phyloP scores from a whole-genome alignment of 2,888 invertebrate species.

The Tricholauxania praeusta region DNA sequence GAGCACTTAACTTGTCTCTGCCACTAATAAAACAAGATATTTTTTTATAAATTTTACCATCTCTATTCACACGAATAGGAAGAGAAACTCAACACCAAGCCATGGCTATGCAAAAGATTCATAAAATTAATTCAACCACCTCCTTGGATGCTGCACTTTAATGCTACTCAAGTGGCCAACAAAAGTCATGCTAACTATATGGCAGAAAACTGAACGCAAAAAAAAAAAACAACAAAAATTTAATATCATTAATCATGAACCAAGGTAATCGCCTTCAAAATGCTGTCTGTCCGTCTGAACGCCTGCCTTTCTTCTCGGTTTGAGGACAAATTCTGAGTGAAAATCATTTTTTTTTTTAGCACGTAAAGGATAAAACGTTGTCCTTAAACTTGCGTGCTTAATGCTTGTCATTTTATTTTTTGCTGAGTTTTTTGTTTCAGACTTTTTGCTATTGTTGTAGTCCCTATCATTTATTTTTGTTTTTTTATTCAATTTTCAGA shows the following conservation, averaged over 20 bases:
- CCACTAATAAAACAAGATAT: too few species aligned
- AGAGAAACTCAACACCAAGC: not conserved
- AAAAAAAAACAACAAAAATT: slow-evolving; percentile 41
- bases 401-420: not conserved
- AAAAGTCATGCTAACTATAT: slow-evolving; percentile 34
- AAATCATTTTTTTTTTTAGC: too few species aligned
- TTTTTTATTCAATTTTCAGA: not conserved
- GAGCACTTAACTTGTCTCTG: too few species aligned
- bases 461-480: not conserved
- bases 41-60: too few species aligned
- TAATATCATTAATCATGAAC: slow-evolving; percentile 59
- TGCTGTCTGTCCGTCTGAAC: not conserved
- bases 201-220: too few species aligned
- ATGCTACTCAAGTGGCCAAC: slow-evolving; percentile 9
- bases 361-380: not conserved
- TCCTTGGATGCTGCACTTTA: slow-evolving; percentile 14
- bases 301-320: too few species aligned
- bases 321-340: too few species aligned
- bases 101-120: not conserved
- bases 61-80: not conserved
- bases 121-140: slow-evolving; percentile 9
- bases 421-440: not conserved
- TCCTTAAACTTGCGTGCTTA: not conserved
- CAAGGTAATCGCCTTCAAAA: slow-evolving; percentile 51
- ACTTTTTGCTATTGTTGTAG: not conserved